Percentiles rank a stretch among this genome's conserved stretches.
These are phyloP conservation scores for Zaprionus obscuricornis DNA, from an alignment of 2,888 invertebrate species.

Conservation along the genomic window DNA sequence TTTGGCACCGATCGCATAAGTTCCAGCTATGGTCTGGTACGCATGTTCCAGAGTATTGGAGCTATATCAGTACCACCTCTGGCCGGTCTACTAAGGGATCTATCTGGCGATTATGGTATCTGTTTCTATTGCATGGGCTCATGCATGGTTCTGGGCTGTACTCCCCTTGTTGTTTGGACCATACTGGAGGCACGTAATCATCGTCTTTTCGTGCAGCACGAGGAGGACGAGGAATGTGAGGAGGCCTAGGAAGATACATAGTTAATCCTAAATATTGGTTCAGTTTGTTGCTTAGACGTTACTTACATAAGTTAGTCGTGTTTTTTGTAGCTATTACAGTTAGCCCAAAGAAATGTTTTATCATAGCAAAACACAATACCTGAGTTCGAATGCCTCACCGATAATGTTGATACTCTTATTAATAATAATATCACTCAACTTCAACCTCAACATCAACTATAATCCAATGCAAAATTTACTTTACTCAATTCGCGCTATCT, in stretches of 20 bases:
- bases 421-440: not conserved
- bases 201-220: conserved; percentile 73
- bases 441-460: conserved; percentile 5
- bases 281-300: conserved; percentile 41
- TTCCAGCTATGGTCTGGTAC: conserved; percentile 89
- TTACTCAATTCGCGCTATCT: conserved; percentile 10
- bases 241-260: conserved; percentile 69
- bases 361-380: conserved; percentile 36
- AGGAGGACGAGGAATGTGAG: conserved; percentile 79
- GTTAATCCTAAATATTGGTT: conserved; percentile 9
- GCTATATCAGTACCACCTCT: conserved; percentile 90
- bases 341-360: conserved; percentile 39
- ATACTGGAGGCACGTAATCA: conserved; percentile 79
- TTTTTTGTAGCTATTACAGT: conserved; percentile 64
- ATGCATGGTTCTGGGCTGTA: conserved; percentile 89
- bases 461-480: conserved; percentile 15
- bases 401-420: conserved; percentile 50
- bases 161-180: conserved; percentile 86
- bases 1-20: conserved; percentile 90
- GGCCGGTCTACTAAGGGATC: conserved; percentile 87
- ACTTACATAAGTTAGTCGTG: conserved; percentile 50
- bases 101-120: conserved; percentile 89
- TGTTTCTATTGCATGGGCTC: conserved; percentile 91
- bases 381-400: conserved; percentile 73
- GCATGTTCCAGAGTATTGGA: conserved; percentile 90